These are phyloP conservation scores for Coleophora deauratella DNA, from an alignment of 2,888 invertebrate genomes.

Conservation along the genomic window DNA sequence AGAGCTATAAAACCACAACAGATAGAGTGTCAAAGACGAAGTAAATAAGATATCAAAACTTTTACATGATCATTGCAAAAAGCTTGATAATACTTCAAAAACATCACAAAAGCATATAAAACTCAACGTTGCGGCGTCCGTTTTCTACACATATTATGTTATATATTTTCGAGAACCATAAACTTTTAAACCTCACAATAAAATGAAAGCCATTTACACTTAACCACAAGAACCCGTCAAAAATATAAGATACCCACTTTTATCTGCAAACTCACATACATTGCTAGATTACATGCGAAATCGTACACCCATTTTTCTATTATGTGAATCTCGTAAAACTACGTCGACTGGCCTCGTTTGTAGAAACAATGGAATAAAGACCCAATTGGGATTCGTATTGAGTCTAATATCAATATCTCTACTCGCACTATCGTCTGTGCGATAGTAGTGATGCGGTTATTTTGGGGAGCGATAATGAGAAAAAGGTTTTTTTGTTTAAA, in stretches of 20 bases:
- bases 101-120: too few relatives aligned
- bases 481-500: background rate
- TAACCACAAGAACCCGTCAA: background rate
- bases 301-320: constrained; percentile 13
- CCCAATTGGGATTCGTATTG: constrained; percentile 25
- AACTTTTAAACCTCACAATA: too few relatives aligned
- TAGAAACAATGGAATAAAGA: constrained; percentile 23
- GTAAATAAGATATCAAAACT: too few relatives aligned
- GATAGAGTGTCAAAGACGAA: too few relatives aligned
- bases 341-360: constrained; percentile 17
- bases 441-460: constrained; percentile 13
- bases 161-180: too few relatives aligned
- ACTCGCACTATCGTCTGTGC: constrained; percentile 21
- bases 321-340: constrained; percentile 23
- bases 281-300: background rate
- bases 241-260: background rate
- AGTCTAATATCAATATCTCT: constrained; percentile 29
- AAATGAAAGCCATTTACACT: too few relatives aligned
- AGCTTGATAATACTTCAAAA: too few relatives aligned
- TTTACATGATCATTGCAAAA: too few relatives aligned
- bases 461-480: constrained; percentile 14
- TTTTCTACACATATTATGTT: too few relatives aligned
- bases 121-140: too few relatives aligned
- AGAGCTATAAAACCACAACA: too few relatives aligned
- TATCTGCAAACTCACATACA: too few relatives aligned